Base-by-base conservation (phyloP, 2,113 vertebrate genomes). In the Piliocolobus tephrosceles region DNA sequence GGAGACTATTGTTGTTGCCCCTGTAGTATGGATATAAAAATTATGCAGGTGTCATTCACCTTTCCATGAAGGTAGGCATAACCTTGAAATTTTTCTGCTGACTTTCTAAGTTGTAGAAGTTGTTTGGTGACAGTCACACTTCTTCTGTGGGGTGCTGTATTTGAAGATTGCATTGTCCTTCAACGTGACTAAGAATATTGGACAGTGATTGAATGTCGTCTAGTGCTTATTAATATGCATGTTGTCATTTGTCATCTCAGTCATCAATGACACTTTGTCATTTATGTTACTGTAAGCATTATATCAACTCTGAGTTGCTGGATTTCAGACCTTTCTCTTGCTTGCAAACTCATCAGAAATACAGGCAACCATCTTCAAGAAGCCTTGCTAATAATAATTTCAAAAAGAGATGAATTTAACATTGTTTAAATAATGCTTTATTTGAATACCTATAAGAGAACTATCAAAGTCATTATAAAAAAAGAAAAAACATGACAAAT, bases 221-320 rank as follows among this genome's bases (percentile, higher is more conserved):
- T 95, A 30, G 70, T 2, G 1, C 90, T 98, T 98, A 97, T 98
- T 98, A 98, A 97, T 98, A 98, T 97, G 94, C 98, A 99, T 96
- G 73, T 93, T 98, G 98, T 98, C 96, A 97, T 98, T 98, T 98
- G 95, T 99, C 97, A 98, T 98, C 93, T 98, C 90, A 96, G 98
- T 97, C 96, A 98, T 97, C 79, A 84, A 94, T 98, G 98, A 98
- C 98, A 98, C 75, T 98, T 97, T 98, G 98, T 98, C 98, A 97
- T 97, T 98, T 97, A 94, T 96, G 91, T 95, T 97, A 97, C 97
- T 97, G 86, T 98, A 97, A 98, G 93, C 80, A 61, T 97, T 98
- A 43, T 94, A 97, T 94, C 52, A 75, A 94, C 72, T 95, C 70
- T 50, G 32, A 89, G 73, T 88, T 97, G 90, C 84, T 96, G 1